These are phyloP conservation scores for Dryobotodes eremita DNA, from an alignment of 2,888 invertebrate genomes.

Conservation along the genomic window DNA sequence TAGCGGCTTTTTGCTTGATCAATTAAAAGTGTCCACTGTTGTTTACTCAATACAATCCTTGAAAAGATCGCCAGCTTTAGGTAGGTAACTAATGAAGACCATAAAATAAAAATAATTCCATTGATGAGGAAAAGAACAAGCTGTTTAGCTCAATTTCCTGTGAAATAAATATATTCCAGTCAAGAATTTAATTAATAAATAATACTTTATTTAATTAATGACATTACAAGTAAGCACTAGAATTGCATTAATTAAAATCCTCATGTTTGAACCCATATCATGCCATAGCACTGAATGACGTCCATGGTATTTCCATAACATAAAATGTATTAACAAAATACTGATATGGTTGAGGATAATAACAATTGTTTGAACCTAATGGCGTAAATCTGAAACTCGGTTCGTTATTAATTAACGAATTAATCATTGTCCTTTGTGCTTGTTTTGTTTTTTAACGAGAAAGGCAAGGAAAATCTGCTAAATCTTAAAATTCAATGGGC, in stretches of 20 bases:
- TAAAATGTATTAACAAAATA: conserved; percentile 51
- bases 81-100: conserved; percentile 1
- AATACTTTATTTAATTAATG: conserved; percentile 50
- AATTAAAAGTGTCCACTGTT: not conserved
- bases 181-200: conserved; percentile 44
- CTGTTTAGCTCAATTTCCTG: conserved; percentile 37
- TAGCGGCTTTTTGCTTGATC: not conserved
- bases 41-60: not conserved
- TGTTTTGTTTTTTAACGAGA: not conserved
- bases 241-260: conserved; percentile 37
- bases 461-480: not conserved
- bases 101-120: conserved; percentile 28
- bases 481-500: not conserved
- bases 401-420: conserved; percentile 29
- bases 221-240: conserved; percentile 13
- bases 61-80: not conserved
- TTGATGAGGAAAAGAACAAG: conserved; percentile 40
- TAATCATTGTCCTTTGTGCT: not conserved
- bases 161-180: conserved; percentile 34
- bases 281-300: conserved; percentile 54
- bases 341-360: conserved; percentile 62
- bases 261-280: conserved; percentile 27
- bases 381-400: conserved; percentile 32
- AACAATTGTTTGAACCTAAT: conserved; percentile 37
- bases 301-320: conserved; percentile 66